A percentile compares a stretch with the other conserved stretches of the same genome.
phyloP scores from a whole-genome alignment of 1,140 invertebrate species.

The Caenorhabditis brenneri region DNA sequence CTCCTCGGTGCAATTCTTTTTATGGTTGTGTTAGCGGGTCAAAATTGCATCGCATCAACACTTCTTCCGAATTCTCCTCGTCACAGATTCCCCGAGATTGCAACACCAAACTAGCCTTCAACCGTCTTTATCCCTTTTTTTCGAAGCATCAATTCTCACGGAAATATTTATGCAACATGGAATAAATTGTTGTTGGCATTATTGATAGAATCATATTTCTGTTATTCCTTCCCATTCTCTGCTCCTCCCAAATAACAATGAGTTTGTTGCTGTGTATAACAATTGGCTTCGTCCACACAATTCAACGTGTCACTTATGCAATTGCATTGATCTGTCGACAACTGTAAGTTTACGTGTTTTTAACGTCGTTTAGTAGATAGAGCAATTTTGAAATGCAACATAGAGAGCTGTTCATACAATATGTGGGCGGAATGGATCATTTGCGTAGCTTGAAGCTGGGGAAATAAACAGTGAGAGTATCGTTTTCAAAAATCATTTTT shows the following conservation, averaged over 20 bases:
- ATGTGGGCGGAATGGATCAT: background rate
- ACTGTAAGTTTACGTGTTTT: background rate
- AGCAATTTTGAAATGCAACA: background rate
- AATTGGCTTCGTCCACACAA: background rate
- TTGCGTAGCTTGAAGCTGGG: no score
- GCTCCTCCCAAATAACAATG: background rate
- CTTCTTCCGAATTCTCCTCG: background rate
- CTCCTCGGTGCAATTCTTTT: background rate
- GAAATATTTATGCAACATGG: no score
- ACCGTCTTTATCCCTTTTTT: background rate
- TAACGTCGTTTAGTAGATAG: no score
- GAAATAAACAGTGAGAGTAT: no score
- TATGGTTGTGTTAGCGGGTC: slow-evolving; percentile 14
- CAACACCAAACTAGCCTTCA: background rate
- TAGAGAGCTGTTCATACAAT: background rate
- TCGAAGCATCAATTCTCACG: background rate
- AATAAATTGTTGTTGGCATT: background rate
- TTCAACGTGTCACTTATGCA: background rate
- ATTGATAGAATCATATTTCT: background rate
- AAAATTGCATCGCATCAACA: slow-evolving; percentile 25
- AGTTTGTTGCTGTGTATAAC: background rate
- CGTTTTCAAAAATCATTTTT: no score
- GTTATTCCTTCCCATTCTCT: background rate
- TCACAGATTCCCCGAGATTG: background rate
- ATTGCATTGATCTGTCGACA: background rate